A percentile compares a stretch with the other conserved stretches of the same genome.
These are phyloP conservation scores for Eucidaris tribuloides DNA, from an alignment of 35 echinoderm and acorn worm genomes.

Conservation along the genomic window DNA sequence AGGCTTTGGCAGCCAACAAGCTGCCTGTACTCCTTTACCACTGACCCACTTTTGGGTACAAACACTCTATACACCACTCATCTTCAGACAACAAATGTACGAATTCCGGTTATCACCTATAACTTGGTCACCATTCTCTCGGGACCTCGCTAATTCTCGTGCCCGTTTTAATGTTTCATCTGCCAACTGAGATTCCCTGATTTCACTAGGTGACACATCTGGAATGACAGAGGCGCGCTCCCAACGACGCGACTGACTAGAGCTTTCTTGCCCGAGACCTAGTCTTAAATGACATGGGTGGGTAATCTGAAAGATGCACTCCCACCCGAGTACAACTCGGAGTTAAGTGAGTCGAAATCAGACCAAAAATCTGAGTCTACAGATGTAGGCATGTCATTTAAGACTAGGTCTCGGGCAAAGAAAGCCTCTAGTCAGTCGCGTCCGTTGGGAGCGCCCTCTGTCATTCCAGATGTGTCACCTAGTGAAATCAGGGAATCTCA, in stretches of 20 bases:
- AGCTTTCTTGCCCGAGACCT: neutral
- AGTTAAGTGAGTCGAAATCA: too few relatives aligned
- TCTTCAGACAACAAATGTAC: neutral
- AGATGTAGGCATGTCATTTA: neutral
- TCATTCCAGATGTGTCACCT: neutral
- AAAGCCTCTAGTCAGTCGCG: neutral
- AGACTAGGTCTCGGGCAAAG: neutral
- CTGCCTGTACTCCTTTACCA: slow-evolving; percentile 30
- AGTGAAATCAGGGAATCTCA: slow-evolving; percentile 18
- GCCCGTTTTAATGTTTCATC: slow-evolving; percentile 18
- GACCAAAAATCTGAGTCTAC: too few relatives aligned
- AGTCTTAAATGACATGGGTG: slow-evolving; percentile 12
- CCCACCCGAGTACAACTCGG: too few relatives aligned
- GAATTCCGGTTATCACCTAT: neutral
- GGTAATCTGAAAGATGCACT: slow-evolving; percentile 45
- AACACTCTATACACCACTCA: slow-evolving; percentile 31
- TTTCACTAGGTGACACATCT: neutral
- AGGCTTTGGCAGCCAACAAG: slow-evolving; percentile 32
- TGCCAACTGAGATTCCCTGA: slow-evolving; percentile 13
- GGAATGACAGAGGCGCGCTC: neutral
- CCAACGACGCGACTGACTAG: neutral
- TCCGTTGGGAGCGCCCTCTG: neutral
- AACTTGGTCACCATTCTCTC: neutral
- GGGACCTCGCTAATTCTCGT: neutral
- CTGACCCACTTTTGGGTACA: neutral